These are phyloP conservation scores for Tiliqua scincoides DNA, from an alignment of 2,113 vertebrate genomes.

Conservation along the genomic window DNA sequence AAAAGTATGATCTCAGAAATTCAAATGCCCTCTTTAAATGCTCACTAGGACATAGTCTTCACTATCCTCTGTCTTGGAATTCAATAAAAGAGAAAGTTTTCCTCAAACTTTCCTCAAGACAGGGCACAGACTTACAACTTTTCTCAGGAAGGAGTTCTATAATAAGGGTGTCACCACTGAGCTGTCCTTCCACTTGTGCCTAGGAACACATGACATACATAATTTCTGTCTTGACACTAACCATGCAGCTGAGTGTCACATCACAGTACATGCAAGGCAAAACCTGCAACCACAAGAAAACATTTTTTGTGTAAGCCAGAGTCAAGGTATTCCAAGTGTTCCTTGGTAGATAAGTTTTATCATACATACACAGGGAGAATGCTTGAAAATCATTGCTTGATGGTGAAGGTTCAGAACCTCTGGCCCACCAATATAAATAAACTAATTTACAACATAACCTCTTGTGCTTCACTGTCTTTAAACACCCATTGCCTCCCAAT, in stretches of 20 bases:
- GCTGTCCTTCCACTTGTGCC: not conserved
- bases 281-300: not conserved
- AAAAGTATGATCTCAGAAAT: not conserved
- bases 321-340: not conserved
- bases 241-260: not conserved
- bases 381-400: not conserved
- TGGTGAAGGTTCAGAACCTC: too few relatives aligned
- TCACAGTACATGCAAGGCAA: not conserved
- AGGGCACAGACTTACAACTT: not conserved
- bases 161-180: not conserved
- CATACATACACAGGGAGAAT: not conserved
- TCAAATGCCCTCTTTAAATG: not conserved
- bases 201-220: not conserved
- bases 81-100: not conserved
- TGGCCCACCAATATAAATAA: not conserved
- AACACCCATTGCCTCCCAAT: not conserved
- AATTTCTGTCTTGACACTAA: not conserved
- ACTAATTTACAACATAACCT: not conserved
- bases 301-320: not conserved
- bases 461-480: not conserved
- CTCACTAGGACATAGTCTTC: not conserved
- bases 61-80: not conserved
- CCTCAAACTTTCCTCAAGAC: too few relatives aligned
- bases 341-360: not conserved
- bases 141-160: not conserved